Conservation (phyloP, 2,888 invertebrate genomes). For the Elmis aenea region DNA sequence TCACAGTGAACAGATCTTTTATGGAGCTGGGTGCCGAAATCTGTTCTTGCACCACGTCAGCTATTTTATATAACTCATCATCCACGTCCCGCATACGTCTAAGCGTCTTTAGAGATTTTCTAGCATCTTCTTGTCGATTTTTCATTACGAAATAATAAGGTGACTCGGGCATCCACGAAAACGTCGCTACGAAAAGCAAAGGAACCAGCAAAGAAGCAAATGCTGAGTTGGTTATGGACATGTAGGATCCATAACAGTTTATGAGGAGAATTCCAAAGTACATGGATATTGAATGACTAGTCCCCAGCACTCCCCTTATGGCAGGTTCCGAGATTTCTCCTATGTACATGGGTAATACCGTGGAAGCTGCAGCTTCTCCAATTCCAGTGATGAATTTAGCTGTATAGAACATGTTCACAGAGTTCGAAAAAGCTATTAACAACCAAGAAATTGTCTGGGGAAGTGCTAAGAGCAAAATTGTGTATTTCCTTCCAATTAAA, state of each 20-base stretch:
- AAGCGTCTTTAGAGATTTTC: slow-evolving; percentile 27
- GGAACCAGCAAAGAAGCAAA: slow-evolving; percentile 21
- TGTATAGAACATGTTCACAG: slow-evolving; percentile 9
- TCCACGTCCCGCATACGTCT: slow-evolving; percentile 29
- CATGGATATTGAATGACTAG: slow-evolving; percentile 20
- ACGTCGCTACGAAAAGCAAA: slow-evolving; percentile 27
- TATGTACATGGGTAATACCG: slow-evolving; percentile 24
- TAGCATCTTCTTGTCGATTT: slow-evolving; percentile 27
- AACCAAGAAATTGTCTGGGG: slow-evolving; percentile 32
- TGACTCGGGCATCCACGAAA: slow-evolving; percentile 53
- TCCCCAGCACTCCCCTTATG: slow-evolving; percentile 24
- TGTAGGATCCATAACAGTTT: slow-evolving; percentile 13
- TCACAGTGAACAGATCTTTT: slow-evolving; percentile 52
- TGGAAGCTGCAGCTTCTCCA: slow-evolving; percentile 25
- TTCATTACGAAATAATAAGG: slow-evolving; percentile 48
- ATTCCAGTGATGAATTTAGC: slow-evolving; percentile 20
- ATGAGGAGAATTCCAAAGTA: slow-evolving; percentile 8
- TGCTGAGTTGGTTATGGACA: slow-evolving; percentile 8
- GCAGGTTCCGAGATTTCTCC: slow-evolving; percentile 27
- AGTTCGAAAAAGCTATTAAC: slow-evolving; percentile 22
- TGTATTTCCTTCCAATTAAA: slow-evolving; percentile 32
- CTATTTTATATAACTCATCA: slow-evolving; percentile 30
- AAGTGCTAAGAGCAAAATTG: slow-evolving; percentile 31
- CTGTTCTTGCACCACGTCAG: slow-evolving; percentile 33
- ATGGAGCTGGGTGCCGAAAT: slow-evolving; percentile 46